Conservation (phyloP, 2,888 invertebrate genomes). For the Eremobia ochroleuca region DNA sequence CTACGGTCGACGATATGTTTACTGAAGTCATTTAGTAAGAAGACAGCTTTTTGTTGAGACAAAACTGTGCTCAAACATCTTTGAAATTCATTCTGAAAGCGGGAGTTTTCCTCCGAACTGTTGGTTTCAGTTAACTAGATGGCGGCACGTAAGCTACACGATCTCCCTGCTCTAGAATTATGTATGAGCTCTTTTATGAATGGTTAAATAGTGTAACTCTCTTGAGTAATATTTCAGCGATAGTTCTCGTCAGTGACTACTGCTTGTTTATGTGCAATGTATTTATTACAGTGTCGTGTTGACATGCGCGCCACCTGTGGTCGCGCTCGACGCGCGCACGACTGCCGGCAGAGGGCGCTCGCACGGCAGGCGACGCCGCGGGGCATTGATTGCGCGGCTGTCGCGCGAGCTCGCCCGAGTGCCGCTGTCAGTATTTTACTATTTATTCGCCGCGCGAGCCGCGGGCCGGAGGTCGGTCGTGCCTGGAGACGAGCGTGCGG, state of each 20-base stretch:
- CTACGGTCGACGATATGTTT: no score
- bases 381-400: constrained; percentile 71
- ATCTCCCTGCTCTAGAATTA: not conserved
- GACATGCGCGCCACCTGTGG: constrained; percentile 56
- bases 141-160: not conserved
- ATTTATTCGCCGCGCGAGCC: constrained; percentile 90
- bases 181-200: not conserved
- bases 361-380: constrained; percentile 55
- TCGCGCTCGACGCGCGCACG: not conserved
- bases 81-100: constrained; percentile 10
- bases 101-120: constrained; percentile 11
- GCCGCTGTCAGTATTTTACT: constrained; percentile 74
- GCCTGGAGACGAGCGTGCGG: constrained; percentile 81
- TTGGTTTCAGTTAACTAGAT: constrained; percentile 39
- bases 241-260: not conserved
- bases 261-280: not conserved
- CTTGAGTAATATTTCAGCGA: not conserved
- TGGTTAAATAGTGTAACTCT: not conserved
- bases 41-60: not conserved
- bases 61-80: not conserved
- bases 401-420: constrained; percentile 64
- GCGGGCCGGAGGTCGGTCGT: constrained; percentile 90
- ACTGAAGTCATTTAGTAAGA: not conserved
- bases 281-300: not conserved
- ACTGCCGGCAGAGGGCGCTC: constrained; percentile 57